Base-by-base conservation (phyloP, 2,797 vertebrate species). In the Sebastes kiyomatsui region DNA sequence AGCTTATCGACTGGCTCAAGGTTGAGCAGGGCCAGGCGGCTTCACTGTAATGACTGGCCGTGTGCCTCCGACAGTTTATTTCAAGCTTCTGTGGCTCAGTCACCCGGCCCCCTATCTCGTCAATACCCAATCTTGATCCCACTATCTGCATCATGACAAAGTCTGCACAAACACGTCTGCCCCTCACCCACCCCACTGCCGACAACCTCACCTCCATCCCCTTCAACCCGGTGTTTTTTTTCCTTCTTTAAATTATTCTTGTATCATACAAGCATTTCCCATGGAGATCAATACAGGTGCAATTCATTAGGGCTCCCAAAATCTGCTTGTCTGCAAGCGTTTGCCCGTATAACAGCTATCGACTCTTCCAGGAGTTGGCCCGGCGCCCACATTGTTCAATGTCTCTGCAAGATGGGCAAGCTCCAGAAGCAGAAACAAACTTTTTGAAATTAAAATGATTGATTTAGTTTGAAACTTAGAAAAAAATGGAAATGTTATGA, bases 91-190 rank as follows among this genome's bases (percentile, higher is more conserved):
- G 96, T 95, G 95, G 96, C 97, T 98, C 97, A 97, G 94, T 98
- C 96, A 97, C 96, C 96, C 94, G 92, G 73, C 80, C 95, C 94
- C 92, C 95, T 93, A 80, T 97, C 96, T 96, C 95, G 94, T 99
- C 98, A 98, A 99, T 99, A 99, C 96, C 95, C 97, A 98, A 99
- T 99, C 97, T 98, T 97, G 96, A 98, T 97, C 96, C 92, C 92
- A 94, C 94, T 96, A 95, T 97, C 95, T 96, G 95, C 93, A 95
- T 97, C 94, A 87, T 73, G 87, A 88, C 90, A 92, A 92, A 93
- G 81, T 87, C 83, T 81, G 55, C 72, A 86, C 88, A 84, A 92
- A 92, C 83, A 90, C 66, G 16, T 72, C 83, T 87, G 59, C 22
- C 64, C 46, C 62, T 46, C 42, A 46, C 32, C 71, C 67, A 14